Conservation (phyloP, 2,113 vertebrate genomes). For the Drymodes brunneopygia region DNA sequence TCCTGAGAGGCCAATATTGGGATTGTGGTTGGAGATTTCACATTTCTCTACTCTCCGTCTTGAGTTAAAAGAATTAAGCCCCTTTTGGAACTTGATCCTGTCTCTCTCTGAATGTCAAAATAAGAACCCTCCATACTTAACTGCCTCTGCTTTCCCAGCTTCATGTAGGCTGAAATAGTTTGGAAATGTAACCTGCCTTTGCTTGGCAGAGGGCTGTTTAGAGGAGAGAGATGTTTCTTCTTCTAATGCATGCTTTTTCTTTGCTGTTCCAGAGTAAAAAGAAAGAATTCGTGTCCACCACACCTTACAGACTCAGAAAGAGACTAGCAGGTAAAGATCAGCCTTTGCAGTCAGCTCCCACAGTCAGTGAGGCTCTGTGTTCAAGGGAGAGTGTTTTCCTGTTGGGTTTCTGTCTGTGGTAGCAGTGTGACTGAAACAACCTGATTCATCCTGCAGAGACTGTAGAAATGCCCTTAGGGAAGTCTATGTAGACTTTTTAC, state of each 20-base stretch:
- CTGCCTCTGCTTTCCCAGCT: not conserved
- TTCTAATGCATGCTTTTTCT: not conserved
- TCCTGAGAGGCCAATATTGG: not conserved
- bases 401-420: not conserved
- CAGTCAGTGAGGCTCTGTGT: not conserved
- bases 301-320: constrained; percentile 84
- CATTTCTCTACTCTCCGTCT: not conserved
- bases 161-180: not conserved
- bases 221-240: not conserved
- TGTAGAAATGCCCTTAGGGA: not conserved
- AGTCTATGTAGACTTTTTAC: not conserved
- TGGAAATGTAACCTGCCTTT: not conserved
- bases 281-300: constrained; percentile 83
- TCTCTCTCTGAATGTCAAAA: not conserved
- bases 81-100: not conserved
- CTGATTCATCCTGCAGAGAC: not conserved
- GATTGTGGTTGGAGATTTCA: not conserved
- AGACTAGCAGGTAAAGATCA: constrained; percentile 81
- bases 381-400: not conserved
- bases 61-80: not conserved
- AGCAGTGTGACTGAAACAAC: not conserved
- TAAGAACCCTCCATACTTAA: not conserved
- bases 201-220: not conserved
- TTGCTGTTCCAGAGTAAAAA: constrained; percentile 76
- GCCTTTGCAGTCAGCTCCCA: not conserved